A percentile compares a stretch with the other conserved stretches of the same genome.
Evolutionary conservation across 2,113 vertebrate species (phyloP).

Genomic region (Macroglossus sobrinus): DNA sequence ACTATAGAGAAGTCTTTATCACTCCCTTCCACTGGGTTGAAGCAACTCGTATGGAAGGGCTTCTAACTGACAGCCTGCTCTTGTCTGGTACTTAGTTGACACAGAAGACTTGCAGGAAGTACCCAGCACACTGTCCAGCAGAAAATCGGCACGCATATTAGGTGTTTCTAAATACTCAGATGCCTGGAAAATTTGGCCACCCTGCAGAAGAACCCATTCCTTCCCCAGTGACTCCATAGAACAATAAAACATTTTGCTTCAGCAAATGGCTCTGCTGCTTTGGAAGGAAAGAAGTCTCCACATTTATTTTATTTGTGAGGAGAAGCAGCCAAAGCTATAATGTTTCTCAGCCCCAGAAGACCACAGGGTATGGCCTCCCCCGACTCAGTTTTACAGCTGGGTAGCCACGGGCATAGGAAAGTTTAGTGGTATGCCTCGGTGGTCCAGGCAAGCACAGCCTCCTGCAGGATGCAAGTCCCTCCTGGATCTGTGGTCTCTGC

Average conservation of each 20-base stretch:
- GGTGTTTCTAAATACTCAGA: neutral
- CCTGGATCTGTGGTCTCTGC: neutral
- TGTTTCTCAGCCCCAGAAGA: neutral
- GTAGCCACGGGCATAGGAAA: neutral
- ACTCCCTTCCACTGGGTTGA: neutral
- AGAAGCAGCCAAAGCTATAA: neutral
- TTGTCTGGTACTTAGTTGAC: neutral
- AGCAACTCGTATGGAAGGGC: neutral
- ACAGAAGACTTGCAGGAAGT: neutral
- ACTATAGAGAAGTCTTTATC: rapidly evolving
- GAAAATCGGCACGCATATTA: neutral
- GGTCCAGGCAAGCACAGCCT: neutral
- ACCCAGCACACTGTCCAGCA: neutral
- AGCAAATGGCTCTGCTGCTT: neutral
- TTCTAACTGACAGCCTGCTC: neutral
- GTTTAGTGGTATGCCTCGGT: rapidly evolving
- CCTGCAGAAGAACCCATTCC: neutral
- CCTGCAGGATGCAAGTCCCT: neutral
- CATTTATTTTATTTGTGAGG: neutral
- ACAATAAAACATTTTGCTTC: neutral
- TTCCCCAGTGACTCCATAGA: neutral
- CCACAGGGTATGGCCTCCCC: neutral
- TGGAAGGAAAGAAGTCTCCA: neutral
- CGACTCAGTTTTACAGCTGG: neutral
- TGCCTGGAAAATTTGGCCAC: neutral